Conservation (phyloP, 2,888 invertebrate species). For the Tipula helvola region DNA sequence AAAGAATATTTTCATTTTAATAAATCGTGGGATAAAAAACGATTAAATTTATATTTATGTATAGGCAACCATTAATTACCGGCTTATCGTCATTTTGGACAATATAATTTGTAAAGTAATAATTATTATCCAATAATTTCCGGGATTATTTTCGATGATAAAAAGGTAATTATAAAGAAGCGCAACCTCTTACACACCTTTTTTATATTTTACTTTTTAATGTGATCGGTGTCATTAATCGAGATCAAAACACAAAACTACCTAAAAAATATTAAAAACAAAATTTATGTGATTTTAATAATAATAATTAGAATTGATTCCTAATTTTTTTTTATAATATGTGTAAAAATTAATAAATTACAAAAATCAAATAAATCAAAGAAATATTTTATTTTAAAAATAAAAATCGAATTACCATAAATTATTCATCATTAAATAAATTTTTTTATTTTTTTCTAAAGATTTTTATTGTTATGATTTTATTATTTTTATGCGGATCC, state of each 20-base stretch:
- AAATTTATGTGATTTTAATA: not conserved
- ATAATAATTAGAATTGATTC: not conserved
- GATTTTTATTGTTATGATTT: not conserved
- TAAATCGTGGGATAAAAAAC: not conserved
- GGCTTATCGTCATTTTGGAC: not conserved
- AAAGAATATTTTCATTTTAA: not conserved
- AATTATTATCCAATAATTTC: not conserved
- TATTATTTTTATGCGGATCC: not conserved
- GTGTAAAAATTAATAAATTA: not conserved
- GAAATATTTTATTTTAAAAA: not conserved
- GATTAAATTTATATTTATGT: not conserved
- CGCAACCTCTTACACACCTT: not conserved
- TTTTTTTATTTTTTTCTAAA: not conserved
- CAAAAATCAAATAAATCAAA: not conserved
- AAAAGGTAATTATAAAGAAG: not conserved
- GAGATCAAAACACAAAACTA: not conserved
- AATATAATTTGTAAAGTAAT: not conserved
- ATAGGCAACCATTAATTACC: not conserved
- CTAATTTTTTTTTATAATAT: not conserved
- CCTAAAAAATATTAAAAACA: not conserved
- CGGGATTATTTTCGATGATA: not conserved
- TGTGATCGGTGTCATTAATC: not conserved
- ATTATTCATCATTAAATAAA: not conserved
- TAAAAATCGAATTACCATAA: not conserved
- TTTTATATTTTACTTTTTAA: not conserved